Base-by-base conservation (phyloP, 2,797 vertebrate species). In the Sphaeramia orbicularis region DNA sequence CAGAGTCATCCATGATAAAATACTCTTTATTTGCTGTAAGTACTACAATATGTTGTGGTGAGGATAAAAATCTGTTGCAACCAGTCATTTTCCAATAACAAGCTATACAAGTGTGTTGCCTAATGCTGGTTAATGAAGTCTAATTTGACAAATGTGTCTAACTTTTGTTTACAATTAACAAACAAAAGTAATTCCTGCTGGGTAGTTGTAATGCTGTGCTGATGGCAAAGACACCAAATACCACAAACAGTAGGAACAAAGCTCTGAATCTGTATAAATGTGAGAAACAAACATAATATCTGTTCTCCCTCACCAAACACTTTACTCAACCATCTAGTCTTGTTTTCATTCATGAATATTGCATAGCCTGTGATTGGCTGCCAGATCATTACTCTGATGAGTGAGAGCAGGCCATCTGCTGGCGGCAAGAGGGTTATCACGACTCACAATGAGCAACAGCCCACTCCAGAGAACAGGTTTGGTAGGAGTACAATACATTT, bases 271-370 rank as follows among this genome's bases (percentile, higher is more conserved):
- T 55, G 57, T 54, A 65, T 42, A 48, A 71, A 71, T 15, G 15
- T 50, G 37, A 71, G 45, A 63, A 65, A 55, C 44, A 78, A 80
- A 77, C 62, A 62, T 27, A 49, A 52, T 59, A 45, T 54, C 66
- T 76, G 65, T 45, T 50, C 45, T 37, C 48, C 68, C 54, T 56
- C 56, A 44, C 63, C 51, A 71, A 65, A 78, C 47, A 78, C 62
- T 76, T 74, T 45, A 45, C 56, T 62, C 58, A 61, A 55, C 50
- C 64, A 80, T 70, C 70, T 62, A 45, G 55, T 4, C n/a, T 35
- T 6, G 70, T 63, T 80, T 88, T 87, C 77, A 78, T 77, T 85
- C 59, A 63, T 55, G 59, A 81, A 74, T 81, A 83, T 79, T 87
- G 63, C 68, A 74, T 70, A 15, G 38, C 10, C 7, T 10, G 57